Evolutionary conservation across 2,888 invertebrate genomes (phyloP).

Genomic region (Drosophila cracens): DNA sequence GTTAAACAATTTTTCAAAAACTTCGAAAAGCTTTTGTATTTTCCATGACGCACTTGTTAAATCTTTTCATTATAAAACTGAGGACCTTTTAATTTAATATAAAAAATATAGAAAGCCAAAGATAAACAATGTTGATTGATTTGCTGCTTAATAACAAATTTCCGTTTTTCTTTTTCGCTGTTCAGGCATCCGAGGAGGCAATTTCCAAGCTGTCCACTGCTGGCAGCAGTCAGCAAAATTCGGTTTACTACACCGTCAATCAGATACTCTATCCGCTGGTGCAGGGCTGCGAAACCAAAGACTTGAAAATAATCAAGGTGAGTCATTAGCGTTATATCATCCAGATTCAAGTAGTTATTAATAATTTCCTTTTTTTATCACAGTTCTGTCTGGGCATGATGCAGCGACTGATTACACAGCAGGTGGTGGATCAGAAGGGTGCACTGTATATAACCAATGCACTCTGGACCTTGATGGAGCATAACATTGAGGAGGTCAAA

Average conservation of each 20-base stretch:
- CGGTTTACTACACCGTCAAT: constrained; percentile 95
- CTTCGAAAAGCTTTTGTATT: background rate
- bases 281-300: constrained; percentile 98
- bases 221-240: constrained; percentile 90
- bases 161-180: constrained; percentile 3
- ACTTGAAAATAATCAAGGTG: constrained; percentile 97
- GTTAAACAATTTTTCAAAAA: background rate
- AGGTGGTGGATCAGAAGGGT: constrained; percentile 95
- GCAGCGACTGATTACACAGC: constrained; percentile 96
- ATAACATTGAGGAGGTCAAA: constrained; percentile 97
- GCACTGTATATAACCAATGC: constrained; percentile 97
- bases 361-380: background rate
- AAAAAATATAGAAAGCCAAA: background rate
- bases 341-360: background rate
- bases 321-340: constrained; percentile 40
- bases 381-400: constrained; percentile 97
- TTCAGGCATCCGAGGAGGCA: constrained; percentile 97
- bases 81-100: background rate
- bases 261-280: constrained; percentile 98
- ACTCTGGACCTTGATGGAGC: constrained; percentile 96
- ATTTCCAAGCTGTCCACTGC: constrained; percentile 94
- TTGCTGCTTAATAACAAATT: background rate
- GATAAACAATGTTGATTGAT: background rate
- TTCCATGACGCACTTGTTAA: background rate
- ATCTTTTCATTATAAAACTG: background rate